These are phyloP conservation scores for Bradypodion ventrale DNA, from an alignment of 2,797 vertebrate genomes.

Conservation along the genomic window DNA sequence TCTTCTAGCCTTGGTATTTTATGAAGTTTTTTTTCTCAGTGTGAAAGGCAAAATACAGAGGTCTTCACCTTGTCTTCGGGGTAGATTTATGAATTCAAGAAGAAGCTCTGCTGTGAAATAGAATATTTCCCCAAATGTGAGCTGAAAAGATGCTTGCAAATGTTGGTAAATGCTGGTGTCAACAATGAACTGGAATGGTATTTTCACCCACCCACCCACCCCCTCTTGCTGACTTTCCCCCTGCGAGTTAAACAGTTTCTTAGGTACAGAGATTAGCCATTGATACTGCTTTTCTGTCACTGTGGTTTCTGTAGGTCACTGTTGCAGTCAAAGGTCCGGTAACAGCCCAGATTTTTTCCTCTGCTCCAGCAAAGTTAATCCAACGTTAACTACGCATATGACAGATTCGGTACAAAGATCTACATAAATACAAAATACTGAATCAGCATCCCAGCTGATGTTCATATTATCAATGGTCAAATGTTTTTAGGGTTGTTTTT, in stretches of 20 bases:
- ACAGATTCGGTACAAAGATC: too few species aligned
- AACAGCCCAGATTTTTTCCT: too few species aligned
- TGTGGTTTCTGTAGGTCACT: too few species aligned
- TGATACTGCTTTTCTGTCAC: too few species aligned
- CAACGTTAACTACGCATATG: too few species aligned
- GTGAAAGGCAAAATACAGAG: background rate
- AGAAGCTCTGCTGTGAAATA: background rate
- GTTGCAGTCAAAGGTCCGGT: too few species aligned
- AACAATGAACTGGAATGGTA: background rate
- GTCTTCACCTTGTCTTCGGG: background rate
- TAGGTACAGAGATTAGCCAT: too few species aligned
- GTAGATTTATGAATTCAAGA: conserved; percentile 4
- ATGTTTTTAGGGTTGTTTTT: background rate
- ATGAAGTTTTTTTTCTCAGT: background rate
- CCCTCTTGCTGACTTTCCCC: too few species aligned
- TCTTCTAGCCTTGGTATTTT: background rate
- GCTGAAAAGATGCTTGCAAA: background rate
- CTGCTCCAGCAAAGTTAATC: too few species aligned
- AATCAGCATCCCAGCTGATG: background rate
- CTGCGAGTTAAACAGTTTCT: too few species aligned
- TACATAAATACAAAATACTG: too few species aligned
- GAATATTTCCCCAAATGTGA: fast-evolving
- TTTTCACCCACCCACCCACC: too few species aligned
- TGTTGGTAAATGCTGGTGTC: background rate
- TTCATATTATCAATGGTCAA: background rate